These are phyloP conservation scores for Amphipoea lucens DNA, from an alignment of 2,888 invertebrate species.

Conservation along the genomic window DNA sequence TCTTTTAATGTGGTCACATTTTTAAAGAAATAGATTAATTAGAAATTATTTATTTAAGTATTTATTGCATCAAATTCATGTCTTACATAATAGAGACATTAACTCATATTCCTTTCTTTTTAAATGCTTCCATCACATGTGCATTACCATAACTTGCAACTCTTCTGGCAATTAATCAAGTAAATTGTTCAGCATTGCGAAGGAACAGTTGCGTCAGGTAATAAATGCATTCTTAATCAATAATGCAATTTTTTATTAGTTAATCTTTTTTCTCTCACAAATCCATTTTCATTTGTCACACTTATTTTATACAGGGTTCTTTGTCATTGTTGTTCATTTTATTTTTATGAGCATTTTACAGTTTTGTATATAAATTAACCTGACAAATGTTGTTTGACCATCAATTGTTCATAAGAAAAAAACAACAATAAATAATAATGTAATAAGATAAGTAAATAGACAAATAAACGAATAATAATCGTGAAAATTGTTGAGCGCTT, in stretches of 20 bases:
- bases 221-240: slow-evolving; percentile 7
- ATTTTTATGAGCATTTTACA: not conserved
- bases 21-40: not conserved
- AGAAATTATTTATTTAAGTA: not conserved
- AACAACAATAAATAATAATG: too few species aligned
- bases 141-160: slow-evolving; percentile 25
- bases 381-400: not conserved
- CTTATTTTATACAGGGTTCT: not conserved
- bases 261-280: not conserved
- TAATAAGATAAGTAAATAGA: too few species aligned
- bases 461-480: too few species aligned
- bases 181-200: slow-evolving; percentile 7
- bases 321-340: not conserved
- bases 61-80: not conserved
- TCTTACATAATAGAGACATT: not conserved
- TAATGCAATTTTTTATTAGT: not conserved
- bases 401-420: not conserved
- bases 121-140: slow-evolving; percentile 29
- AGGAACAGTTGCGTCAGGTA: slow-evolving; percentile 31
- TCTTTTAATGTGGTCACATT: not conserved
- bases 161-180: slow-evolving; percentile 19
- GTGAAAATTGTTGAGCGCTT: not conserved
- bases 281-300: not conserved
- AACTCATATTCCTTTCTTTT: slow-evolving; percentile 35
- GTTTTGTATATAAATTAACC: not conserved